Percentiles rank a stretch among this genome's conserved stretches.
Conservation (phyloP, 35 echinoderm and acorn worm species). For the Ptychodera flava region DNA sequence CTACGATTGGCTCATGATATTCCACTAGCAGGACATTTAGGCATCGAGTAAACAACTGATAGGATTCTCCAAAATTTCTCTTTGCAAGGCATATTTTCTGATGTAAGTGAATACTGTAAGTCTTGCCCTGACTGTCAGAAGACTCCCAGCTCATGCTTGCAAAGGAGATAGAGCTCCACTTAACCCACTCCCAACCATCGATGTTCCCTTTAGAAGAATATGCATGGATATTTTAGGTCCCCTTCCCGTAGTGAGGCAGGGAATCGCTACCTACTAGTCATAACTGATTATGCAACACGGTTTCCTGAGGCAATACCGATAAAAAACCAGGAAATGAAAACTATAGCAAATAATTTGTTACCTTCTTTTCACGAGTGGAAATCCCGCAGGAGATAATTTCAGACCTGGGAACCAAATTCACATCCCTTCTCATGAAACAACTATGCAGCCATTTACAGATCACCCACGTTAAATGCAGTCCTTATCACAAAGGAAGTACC, state of each 20-base stretch:
- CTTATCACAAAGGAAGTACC: slow-evolving; percentile 58
- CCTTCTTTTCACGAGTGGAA: slow-evolving; percentile 48
- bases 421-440: slow-evolving; percentile 50
- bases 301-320: slow-evolving; percentile 65
- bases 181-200: too few species aligned
- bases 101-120: too few species aligned
- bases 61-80: too few species aligned
- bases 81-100: too few species aligned
- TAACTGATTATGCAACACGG: slow-evolving; percentile 53
- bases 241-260: slow-evolving; percentile 10
- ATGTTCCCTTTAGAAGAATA: too few species aligned
- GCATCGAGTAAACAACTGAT: too few species aligned
- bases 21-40: too few species aligned
- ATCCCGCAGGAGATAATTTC: slow-evolving; percentile 66
- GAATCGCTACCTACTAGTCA: slow-evolving; percentile 36
- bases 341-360: slow-evolving; percentile 53
- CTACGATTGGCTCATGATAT: too few species aligned
- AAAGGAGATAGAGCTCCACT: too few species aligned
- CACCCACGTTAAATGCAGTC: slow-evolving; percentile 32
- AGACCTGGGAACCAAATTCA: slow-evolving; percentile 57
- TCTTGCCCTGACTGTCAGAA: too few species aligned
- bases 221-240: too few species aligned
- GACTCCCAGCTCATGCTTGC: neutral
- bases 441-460: slow-evolving; percentile 45
- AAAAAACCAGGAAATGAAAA: slow-evolving; percentile 32